Evolutionary conservation across 2,797 vertebrate species (phyloP).

Genomic region (Muscicapa striata): DNA sequence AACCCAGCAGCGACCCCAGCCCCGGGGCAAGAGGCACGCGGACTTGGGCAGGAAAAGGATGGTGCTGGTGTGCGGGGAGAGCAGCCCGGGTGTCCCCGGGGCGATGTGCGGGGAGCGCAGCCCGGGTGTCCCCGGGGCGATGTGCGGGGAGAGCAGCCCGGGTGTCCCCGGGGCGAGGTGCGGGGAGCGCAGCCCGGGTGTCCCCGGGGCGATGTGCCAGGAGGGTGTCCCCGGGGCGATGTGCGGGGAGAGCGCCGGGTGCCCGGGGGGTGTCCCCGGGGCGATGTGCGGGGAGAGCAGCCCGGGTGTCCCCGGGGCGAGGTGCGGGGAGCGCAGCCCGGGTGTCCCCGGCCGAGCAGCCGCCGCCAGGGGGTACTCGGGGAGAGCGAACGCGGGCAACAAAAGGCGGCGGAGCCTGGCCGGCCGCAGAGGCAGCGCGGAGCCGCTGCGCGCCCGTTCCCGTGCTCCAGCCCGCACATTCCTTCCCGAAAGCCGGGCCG

Average conservation of each 20-base stretch:
- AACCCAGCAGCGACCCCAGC: neutral
- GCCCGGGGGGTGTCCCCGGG: neutral
- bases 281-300: no score
- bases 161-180: neutral
- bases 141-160: no score
- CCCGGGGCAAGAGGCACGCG: neutral
- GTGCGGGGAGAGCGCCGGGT: neutral
- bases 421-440: neutral
- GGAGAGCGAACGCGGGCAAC: slow-evolving; percentile 15
- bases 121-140: neutral
- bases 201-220: no score
- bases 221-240: no score
- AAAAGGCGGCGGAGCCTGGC: slow-evolving; percentile 1
- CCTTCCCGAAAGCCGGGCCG: neutral
- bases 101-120: neutral
- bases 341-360: neutral
- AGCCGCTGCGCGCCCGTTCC: neutral
- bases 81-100: neutral
- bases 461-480: neutral
- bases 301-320: neutral
- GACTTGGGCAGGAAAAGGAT: neutral
- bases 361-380: slow-evolving; percentile 77
- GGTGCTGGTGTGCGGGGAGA: neutral
- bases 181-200: neutral
- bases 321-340: neutral